Percentiles rank a stretch among this genome's conserved stretches.
These are phyloP conservation scores for Procavia capensis DNA, from an alignment of 2,113 vertebrate genomes.

Conservation along the genomic window DNA sequence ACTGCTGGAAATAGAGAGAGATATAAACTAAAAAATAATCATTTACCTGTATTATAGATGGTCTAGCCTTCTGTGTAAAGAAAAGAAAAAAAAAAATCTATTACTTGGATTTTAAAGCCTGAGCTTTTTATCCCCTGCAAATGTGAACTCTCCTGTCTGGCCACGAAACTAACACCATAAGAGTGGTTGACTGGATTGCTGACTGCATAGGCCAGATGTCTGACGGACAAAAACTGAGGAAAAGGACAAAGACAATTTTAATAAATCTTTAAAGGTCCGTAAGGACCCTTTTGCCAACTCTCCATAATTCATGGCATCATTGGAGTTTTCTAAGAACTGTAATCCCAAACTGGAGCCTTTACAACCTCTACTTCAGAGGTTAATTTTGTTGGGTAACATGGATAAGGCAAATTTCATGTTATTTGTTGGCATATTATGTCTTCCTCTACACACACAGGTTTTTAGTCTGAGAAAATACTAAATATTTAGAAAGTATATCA, in stretches of 20 bases:
- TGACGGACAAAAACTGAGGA: not conserved
- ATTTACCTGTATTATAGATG: constrained; percentile 94
- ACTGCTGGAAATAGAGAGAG: constrained; percentile 6
- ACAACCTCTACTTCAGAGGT: not conserved
- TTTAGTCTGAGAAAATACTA: not conserved
- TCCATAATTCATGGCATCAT: not conserved
- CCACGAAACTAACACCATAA: not conserved
- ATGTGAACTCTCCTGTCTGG: constrained; percentile 10
- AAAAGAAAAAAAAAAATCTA: constrained; percentile 75
- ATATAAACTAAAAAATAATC: not conserved
- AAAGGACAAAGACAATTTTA: not conserved
- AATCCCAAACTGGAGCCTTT: not conserved
- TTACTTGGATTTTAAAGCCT: constrained; percentile 55
- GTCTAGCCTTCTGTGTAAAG: constrained; percentile 92
- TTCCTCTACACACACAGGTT: not conserved
- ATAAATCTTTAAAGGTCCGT: not conserved
- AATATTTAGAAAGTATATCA: not conserved
- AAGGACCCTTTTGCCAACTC: not conserved
- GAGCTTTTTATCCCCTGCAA: not conserved
- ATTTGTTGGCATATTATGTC: not conserved
- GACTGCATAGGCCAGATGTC: not conserved
- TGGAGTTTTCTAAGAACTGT: not conserved
- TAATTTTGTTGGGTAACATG: not conserved
- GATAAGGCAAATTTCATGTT: not conserved
- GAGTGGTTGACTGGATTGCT: not conserved